A percentile compares a stretch with the other conserved stretches of the same genome.
Conservation (phyloP, 2,797 vertebrate genomes). For the Fringilla coelebs region DNA sequence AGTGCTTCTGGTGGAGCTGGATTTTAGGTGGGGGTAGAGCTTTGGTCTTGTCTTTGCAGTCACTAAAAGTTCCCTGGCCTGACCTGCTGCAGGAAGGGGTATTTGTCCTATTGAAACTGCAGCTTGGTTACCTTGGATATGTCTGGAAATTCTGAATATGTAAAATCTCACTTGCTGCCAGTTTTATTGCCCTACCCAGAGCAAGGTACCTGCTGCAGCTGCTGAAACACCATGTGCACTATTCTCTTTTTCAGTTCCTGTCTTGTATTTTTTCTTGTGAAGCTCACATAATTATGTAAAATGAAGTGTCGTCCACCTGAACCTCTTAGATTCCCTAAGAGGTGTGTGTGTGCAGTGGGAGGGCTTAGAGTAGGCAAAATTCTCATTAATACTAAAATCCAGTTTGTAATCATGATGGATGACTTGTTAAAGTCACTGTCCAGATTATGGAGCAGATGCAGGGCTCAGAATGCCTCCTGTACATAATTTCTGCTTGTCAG, state of each 20-base stretch:
- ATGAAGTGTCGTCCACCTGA: not conserved
- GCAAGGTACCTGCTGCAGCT: not conserved
- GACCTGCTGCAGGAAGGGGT: not conserved
- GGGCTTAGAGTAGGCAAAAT: not conserved
- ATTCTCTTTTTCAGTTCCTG: not conserved
- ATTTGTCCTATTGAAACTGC: not conserved
- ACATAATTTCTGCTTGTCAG: not conserved
- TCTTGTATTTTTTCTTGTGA: not conserved
- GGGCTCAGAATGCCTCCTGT: not conserved
- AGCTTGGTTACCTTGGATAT: not conserved
- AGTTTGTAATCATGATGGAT: not conserved
- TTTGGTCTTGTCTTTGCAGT: not conserved
- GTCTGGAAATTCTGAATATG: not conserved
- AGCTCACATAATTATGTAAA: not conserved
- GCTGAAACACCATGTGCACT: not conserved
- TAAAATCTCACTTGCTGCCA: rapidly evolving
- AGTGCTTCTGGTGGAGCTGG: not conserved
- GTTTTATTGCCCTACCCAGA: not conserved
- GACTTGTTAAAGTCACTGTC: not conserved
- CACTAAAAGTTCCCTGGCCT: not conserved
- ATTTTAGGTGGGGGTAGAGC: not conserved
- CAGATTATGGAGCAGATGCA: not conserved
- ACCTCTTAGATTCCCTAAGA: not conserved
- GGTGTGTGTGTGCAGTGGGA: not conserved
- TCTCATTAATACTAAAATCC: not conserved